These are phyloP conservation scores for Sphenopsis melanotis DNA, from an alignment of 2,797 vertebrate species.

Conservation along the genomic window DNA sequence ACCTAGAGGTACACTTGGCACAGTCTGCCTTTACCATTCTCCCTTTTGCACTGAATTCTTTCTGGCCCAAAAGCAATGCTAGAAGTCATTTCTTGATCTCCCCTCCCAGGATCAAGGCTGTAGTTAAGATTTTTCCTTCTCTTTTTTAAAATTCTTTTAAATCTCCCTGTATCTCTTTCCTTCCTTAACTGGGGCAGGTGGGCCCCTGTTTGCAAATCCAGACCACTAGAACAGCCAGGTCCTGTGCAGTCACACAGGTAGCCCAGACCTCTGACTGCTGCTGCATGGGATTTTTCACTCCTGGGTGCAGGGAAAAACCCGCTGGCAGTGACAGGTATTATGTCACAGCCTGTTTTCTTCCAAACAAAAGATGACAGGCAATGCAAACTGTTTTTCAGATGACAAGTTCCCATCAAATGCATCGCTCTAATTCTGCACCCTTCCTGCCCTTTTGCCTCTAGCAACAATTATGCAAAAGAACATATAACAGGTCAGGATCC, in stretches of 20 bases:
- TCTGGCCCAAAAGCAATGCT: not conserved
- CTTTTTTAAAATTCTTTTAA: not conserved
- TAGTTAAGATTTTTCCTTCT: not conserved
- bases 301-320: conserved; percentile 72
- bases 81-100: not conserved
- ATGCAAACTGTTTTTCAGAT: conserved; percentile 74
- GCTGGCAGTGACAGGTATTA: conserved; percentile 74
- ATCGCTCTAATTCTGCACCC: conserved; percentile 64
- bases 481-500: conserved; percentile 71
- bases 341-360: conserved; percentile 70
- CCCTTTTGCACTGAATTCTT: not conserved
- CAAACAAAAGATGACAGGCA: conserved; percentile 75
- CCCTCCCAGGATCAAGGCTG: not conserved
- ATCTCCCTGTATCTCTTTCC: not conserved
- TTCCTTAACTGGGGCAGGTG: not conserved
- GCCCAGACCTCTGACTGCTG: conserved; percentile 50
- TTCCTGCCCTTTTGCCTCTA: conserved; percentile 60
- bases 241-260: conserved; percentile 1
- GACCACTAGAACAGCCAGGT: not conserved
- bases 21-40: not conserved
- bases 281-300: conserved; percentile 67
- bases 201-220: not conserved
- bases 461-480: conserved; percentile 75
- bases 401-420: conserved; percentile 56
- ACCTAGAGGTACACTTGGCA: not conserved